Evolutionary conservation across 2,888 invertebrate species (phyloP).

Genomic region (Lamellibrachia satsuma): DNA sequence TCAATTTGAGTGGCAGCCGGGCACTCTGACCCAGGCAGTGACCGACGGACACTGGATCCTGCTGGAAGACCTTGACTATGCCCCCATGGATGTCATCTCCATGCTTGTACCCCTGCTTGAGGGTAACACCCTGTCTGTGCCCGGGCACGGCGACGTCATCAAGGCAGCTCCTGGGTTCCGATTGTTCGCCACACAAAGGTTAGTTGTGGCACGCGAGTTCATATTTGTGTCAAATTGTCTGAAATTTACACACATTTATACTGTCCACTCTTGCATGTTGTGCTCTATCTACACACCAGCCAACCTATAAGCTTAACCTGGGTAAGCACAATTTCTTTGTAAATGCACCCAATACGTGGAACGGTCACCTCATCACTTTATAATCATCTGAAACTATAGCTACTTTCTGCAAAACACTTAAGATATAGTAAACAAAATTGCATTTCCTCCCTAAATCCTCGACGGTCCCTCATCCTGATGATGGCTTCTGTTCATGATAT

Average conservation of each 20-base stretch:
- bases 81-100: conserved; percentile 91
- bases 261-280: no score
- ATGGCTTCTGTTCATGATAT: no score
- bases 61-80: conserved; percentile 93
- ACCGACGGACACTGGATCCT: conserved; percentile 79
- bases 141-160: conserved; percentile 86
- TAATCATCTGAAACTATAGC: no score
- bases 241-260: background rate
- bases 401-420: no score
- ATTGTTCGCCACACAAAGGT: conserved; percentile 86
- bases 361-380: no score
- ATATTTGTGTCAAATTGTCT: background rate
- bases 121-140: conserved; percentile 82
- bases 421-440: no score
- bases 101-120: conserved; percentile 86
- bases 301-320: no score
- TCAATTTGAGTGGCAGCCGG: conserved; percentile 95
- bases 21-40: conserved; percentile 81
- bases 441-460: no score
- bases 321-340: no score
- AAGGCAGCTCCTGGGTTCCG: conserved; percentile 87
- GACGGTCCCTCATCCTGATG: no score
- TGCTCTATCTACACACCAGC: no score
- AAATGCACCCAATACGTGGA: no score
- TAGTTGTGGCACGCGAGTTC: conserved; percentile 5